These are phyloP conservation scores for Leptonema lineaticorne DNA, from an alignment of 1,140 invertebrate species.

Conservation along the genomic window DNA sequence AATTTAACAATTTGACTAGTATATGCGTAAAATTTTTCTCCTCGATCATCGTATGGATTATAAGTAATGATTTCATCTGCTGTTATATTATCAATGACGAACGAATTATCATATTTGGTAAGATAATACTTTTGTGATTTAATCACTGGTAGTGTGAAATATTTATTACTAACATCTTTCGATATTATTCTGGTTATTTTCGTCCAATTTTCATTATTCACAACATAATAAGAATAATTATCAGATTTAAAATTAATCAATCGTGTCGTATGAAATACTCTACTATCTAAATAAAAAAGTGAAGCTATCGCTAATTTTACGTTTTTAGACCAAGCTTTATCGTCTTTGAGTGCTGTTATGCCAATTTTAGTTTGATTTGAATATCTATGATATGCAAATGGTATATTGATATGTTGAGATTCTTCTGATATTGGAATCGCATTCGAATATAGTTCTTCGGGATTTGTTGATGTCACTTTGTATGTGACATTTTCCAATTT, in stretches of 20 bases:
- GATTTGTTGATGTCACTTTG: neutral
- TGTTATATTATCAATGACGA: too few relatives aligned
- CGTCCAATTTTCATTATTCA: neutral
- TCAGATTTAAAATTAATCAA: neutral
- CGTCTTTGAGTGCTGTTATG: neutral
- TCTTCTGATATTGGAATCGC: neutral
- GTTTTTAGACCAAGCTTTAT: neutral
- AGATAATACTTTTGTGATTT: neutral
- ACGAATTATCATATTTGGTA: neutral
- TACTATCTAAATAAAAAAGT: neutral
- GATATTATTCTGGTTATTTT: neutral
- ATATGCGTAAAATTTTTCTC: neutral
- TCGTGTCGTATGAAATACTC: neutral
- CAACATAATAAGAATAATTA: neutral
- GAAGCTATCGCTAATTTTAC: neutral
- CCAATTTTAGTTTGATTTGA: neutral
- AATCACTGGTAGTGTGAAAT: neutral
- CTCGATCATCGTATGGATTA: neutral
- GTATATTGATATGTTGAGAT: neutral
- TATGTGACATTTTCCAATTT: neutral
- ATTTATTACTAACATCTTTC: neutral
- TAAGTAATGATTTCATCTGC: too few relatives aligned
- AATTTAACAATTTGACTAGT: neutral
- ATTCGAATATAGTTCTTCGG: neutral
- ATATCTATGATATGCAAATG: neutral